Evolutionary conservation across 30 jellyfish, hydroid and myxozoan genomes (phyloP).

Genomic region (Turritopsis dohrnii): DNA sequence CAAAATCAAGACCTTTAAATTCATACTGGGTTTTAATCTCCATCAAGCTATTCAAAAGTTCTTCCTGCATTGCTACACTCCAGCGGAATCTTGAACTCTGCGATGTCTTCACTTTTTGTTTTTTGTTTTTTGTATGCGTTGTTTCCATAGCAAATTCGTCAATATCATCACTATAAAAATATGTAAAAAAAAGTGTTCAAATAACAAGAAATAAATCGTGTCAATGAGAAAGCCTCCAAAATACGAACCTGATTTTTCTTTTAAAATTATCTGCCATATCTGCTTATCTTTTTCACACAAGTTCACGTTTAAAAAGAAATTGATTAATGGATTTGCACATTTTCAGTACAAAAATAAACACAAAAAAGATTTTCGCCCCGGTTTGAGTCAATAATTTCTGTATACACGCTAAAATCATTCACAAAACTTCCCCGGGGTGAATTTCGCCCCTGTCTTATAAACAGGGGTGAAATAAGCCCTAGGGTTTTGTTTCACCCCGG

Average conservation of each 20-base stretch:
- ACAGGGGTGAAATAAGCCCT: no score
- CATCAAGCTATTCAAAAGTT: not conserved
- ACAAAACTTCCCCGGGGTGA: no score
- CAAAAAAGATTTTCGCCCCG: no score
- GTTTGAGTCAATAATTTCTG: no score
- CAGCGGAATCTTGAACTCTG: not conserved
- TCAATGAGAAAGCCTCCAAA: not conserved
- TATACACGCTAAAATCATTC: no score
- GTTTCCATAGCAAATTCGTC: not conserved
- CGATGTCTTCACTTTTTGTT: not conserved
- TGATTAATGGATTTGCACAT: no score
- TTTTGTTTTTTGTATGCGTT: not conserved
- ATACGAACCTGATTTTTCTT: not conserved
- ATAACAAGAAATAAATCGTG: not conserved
- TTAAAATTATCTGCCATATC: not conserved
- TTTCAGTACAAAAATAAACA: no score
- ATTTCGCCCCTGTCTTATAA: no score
- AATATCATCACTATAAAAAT: no score
- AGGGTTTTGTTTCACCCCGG: no score
- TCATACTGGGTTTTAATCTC: slow-evolving; percentile 20
- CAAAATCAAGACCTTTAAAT: slow-evolving; percentile 34
- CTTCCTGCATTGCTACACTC: not conserved
- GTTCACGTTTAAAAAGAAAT: no score
- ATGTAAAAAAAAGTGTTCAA: not conserved
- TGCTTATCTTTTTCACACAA: not conserved